A percentile compares a stretch with the other conserved stretches of the same genome.
Evolutionary conservation across 2,888 invertebrate genomes (phyloP).

Genomic region (Cephalotes varians): DNA sequence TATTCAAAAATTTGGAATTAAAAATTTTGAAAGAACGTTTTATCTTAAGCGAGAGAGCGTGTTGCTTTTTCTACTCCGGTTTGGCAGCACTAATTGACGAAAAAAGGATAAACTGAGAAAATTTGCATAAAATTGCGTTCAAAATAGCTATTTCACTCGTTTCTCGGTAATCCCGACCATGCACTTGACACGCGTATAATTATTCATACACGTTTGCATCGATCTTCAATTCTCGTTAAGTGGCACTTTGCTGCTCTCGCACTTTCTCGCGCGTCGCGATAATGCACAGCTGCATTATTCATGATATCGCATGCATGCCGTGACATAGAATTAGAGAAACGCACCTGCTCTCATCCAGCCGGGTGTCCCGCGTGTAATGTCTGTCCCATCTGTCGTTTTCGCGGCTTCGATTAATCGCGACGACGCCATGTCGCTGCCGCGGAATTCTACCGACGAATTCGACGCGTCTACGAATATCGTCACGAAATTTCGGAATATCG

Average conservation of each 20-base stretch:
- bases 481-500: conserved; percentile 28
- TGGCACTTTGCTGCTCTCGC: conserved; percentile 2
- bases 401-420: conserved; percentile 39
- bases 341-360: conserved; percentile 25
- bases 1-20: neutral
- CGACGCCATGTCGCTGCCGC: conserved; percentile 4
- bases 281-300: conserved; percentile 39
- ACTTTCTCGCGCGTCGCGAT: conserved; percentile 29
- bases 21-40: neutral
- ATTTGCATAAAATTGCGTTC: neutral
- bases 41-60: neutral
- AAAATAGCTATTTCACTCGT: neutral
- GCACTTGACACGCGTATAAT: neutral
- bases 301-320: conserved; percentile 11
- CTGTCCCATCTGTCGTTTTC: conserved; percentile 31
- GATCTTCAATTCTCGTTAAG: conserved; percentile 1
- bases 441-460: conserved; percentile 16
- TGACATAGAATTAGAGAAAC: conserved; percentile 42
- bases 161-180: neutral
- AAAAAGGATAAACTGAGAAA: neutral
- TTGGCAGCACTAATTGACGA: neutral
- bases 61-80: neutral
- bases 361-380: conserved; percentile 17
- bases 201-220: conserved; percentile 9
- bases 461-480: neutral